These are phyloP conservation scores for Lamproptera curius DNA, from an alignment of 2,888 invertebrate genomes.

Conservation along the genomic window DNA sequence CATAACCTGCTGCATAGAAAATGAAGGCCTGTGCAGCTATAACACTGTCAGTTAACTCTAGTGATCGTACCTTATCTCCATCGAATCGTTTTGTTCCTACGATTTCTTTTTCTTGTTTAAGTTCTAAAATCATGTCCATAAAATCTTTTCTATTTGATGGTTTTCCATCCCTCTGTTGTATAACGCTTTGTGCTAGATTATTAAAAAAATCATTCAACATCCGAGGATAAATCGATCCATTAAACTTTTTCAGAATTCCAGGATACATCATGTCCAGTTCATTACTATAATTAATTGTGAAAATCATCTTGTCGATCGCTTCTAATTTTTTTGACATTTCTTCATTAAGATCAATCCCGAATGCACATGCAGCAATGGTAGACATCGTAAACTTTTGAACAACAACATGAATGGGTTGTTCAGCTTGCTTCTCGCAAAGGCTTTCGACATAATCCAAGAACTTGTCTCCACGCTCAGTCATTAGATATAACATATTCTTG, in stretches of 20 bases:
- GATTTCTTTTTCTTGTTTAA: conserved; percentile 36
- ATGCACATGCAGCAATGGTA: conserved; percentile 8
- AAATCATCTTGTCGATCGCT: conserved; percentile 12
- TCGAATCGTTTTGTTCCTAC: conserved; percentile 23
- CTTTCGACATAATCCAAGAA: not conserved
- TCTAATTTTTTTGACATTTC: conserved; percentile 28
- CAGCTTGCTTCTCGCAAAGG: not conserved
- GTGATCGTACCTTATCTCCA: conserved; percentile 26
- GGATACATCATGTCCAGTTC: conserved; percentile 40
- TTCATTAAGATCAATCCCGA: conserved; percentile 8
- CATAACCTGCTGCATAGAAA: conserved; percentile 63
- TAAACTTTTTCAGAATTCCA: conserved; percentile 37
- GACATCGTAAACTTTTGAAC: conserved; percentile 11
- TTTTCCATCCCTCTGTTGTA: conserved; percentile 36
- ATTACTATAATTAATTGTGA: not conserved
- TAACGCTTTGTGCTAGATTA: conserved; percentile 32
- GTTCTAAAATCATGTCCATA: conserved; percentile 45
- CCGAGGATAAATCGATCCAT: conserved; percentile 34
- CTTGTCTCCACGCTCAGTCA: conserved; percentile 24
- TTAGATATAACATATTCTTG: conserved; percentile 46
- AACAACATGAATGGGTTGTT: conserved; percentile 4
- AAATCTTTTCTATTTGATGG: conserved; percentile 43
- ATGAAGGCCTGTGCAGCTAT: conserved; percentile 58
- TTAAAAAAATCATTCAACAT: conserved; percentile 33
- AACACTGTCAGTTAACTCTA: conserved; percentile 44